Evolutionary conservation across 35 echinoderm and acorn worm genomes (phyloP).

Genomic region (Eucidaris tribuloides): DNA sequence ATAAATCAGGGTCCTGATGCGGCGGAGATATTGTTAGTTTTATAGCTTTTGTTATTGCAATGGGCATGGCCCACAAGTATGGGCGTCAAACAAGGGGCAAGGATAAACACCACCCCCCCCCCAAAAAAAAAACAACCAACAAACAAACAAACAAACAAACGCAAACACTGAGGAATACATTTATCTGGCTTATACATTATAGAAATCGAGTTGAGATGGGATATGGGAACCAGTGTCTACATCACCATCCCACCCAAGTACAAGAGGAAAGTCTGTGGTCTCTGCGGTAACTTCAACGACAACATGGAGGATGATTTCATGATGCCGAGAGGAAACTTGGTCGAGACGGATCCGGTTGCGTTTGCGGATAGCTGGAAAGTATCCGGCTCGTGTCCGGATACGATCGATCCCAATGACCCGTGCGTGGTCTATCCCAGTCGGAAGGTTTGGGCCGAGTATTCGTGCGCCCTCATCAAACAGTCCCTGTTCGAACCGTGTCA

Average conservation of each 20-base stretch:
- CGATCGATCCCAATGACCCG: conserved; percentile 24
- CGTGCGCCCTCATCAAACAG: conserved; percentile 80
- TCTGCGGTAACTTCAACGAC: conserved; percentile 93
- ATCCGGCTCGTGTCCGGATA: conserved; percentile 21
- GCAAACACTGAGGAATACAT: too few relatives aligned
- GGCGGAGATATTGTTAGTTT: too few relatives aligned
- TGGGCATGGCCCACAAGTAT: too few relatives aligned
- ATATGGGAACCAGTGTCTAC: conserved; percentile 55
- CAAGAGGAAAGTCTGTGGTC: conserved; percentile 70
- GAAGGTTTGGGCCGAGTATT: conserved; percentile 68
- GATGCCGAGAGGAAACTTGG: conserved; percentile 44
- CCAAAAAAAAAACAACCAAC: too few relatives aligned
- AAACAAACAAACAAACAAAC: too few relatives aligned
- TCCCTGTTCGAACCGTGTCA: conserved; percentile 72
- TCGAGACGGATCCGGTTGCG: conserved; percentile 20
- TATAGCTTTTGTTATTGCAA: too few relatives aligned
- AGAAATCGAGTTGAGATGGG: conserved; percentile 65
- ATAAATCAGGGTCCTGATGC: too few relatives aligned
- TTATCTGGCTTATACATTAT: too few relatives aligned
- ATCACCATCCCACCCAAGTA: conserved; percentile 50
- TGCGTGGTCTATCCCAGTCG: conserved; percentile 57
- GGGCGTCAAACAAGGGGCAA: too few relatives aligned
- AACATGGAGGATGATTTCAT: conserved; percentile 60
- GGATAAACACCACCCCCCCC: too few relatives aligned
- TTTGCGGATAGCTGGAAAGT: conserved; percentile 75